Base-by-base conservation (phyloP, 2,797 vertebrate genomes). In the Scleropages formosus region DNA sequence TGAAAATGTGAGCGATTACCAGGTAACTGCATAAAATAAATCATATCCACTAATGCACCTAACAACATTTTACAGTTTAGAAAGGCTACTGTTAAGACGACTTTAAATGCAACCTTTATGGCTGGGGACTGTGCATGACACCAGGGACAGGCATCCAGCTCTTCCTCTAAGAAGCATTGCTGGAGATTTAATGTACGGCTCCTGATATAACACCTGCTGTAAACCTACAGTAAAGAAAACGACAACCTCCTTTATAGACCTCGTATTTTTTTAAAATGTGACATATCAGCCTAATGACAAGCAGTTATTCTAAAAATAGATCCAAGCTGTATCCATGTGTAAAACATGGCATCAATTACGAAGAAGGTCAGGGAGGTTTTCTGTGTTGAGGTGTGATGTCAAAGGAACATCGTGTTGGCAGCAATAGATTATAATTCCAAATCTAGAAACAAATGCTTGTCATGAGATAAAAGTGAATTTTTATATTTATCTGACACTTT, bases 381-480 rank as follows among this genome's bases (percentile, higher is more conserved):
- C 10, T 22, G 56, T 47, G n/a, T n/a, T n/a, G 58, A 44, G 60
- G 78, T 70, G 0, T 74, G 64, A 71, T 56, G 58, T 76, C 75
- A 31, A 74, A 71, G 58, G 26, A 58, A 56, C 31, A 39, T 31
- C 31, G 4, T 6, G 73, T 67, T 63, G 65, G 22, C 69, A 68
- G 10, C 70, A 47, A 77, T 46, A 78, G 78, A 61, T 58, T 60
- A 73, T 72, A 44, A 59, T 18, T 62, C 10, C 10, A 26, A 64
- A 53, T 39, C 31, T 39, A 31, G 31, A 39, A 39, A 73, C 60
- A 74, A 64, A 53, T 51, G 11, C 16, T 60, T 47, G 20, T 27
- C 62, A 49, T 56, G 12, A 31, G 31, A 16, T 1, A 18, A 18
- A 39, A 39, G 31, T 2, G 39, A 2, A 39, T 39, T 2, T 39